A percentile compares a stretch with the other conserved stretches of the same genome.
phyloP scores from a whole-genome alignment of 2,113 vertebrate species.

The Barnardius zonarius region DNA sequence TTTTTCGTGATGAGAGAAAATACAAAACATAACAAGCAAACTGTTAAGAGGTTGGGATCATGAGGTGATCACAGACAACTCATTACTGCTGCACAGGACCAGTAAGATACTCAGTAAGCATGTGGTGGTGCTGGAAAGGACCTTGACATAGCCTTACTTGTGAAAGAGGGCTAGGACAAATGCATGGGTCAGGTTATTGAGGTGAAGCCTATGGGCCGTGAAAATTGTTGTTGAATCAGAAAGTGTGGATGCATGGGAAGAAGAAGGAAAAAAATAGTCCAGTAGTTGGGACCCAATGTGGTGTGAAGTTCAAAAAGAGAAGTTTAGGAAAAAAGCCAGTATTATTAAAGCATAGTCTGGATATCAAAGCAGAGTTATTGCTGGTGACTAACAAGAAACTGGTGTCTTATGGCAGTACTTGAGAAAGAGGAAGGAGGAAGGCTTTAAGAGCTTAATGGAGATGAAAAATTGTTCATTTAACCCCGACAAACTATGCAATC shows the following conservation, averaged over 20 bases:
- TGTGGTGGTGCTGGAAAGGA: neutral
- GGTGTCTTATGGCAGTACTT: neutral
- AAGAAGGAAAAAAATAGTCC: neutral
- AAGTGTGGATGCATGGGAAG: neutral
- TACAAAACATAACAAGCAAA: neutral
- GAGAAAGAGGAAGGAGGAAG: neutral
- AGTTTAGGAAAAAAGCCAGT: neutral
- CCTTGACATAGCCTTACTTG: neutral
- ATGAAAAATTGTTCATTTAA: neutral
- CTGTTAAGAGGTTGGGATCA: neutral
- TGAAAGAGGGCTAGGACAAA: neutral
- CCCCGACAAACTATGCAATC: neutral
- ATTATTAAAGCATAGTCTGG: neutral
- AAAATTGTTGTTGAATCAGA: neutral
- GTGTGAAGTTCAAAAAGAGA: neutral
- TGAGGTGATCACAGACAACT: accelerated
- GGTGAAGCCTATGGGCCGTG: neutral
- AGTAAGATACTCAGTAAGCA: neutral
- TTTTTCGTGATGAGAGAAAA: neutral
- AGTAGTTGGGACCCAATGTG: neutral
- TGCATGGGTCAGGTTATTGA: accelerated
- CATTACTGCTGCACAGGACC: neutral
- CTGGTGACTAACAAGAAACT: neutral
- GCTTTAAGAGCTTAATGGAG: neutral
- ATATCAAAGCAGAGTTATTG: neutral